Evolutionary conservation across 1,140 invertebrate species (phyloP).

Genomic region (Pararge aegeria): DNA sequence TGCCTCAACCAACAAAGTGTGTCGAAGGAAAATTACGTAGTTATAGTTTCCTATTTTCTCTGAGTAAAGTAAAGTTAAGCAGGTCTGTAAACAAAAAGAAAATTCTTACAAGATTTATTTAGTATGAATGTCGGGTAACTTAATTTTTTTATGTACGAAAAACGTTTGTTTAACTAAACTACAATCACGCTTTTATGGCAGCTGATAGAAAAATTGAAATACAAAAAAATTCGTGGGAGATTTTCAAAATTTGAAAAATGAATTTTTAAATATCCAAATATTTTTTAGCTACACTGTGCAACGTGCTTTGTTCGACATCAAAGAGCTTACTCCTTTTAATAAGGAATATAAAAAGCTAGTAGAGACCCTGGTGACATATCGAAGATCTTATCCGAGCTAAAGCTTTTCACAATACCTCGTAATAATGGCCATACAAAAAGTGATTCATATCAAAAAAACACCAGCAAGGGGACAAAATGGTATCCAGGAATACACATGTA

Average conservation of each 20-base stretch:
- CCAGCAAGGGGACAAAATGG: slow-evolving; percentile 63
- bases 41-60: slow-evolving; percentile 13
- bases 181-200: not conserved
- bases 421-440: slow-evolving; percentile 72
- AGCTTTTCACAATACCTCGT: slow-evolving; percentile 67
- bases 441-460: slow-evolving; percentile 73
- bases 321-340: slow-evolving; percentile 61
- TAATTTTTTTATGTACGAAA: no score
- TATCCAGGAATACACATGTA: slow-evolving; percentile 52
- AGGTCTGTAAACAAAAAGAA: no score
- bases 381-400: slow-evolving; percentile 73
- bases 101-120: no score
- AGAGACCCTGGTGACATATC: slow-evolving; percentile 68
- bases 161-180: no score
- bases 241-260: not conserved
- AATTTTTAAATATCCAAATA: not conserved
- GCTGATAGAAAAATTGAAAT: not conserved
- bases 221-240: slow-evolving; percentile 19
- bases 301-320: slow-evolving; percentile 51
- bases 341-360: slow-evolving; percentile 55
- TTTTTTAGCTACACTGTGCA: not conserved
- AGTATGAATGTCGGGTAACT: no score
- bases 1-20: slow-evolving; percentile 39
- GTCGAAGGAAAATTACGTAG: slow-evolving; percentile 43
- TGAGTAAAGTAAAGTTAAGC: no score